Percentiles rank a stretch among this genome's conserved stretches.
Conservation (phyloP, 2,113 vertebrate genomes). For the Junco hyemalis region DNA sequence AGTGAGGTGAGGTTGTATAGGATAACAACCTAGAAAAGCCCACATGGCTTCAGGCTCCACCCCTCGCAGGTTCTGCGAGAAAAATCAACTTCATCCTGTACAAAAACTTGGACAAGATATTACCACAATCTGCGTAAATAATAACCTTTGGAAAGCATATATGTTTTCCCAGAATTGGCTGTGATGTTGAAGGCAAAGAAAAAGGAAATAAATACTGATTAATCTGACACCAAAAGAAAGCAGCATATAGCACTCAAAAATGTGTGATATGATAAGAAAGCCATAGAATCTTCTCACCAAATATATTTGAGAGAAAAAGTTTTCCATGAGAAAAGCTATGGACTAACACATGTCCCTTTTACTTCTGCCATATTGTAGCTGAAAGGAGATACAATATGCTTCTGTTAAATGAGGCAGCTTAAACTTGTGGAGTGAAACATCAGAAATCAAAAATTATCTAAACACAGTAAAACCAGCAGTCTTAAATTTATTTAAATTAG, state of each 20-base stretch:
- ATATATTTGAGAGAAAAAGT: not conserved
- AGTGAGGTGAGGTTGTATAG: not conserved
- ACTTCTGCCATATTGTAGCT: not conserved
- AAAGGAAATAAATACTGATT: not conserved
- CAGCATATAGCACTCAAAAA: not conserved
- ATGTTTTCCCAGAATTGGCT: not conserved
- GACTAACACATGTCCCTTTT: not conserved
- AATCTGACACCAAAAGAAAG: not conserved
- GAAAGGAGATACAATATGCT: not conserved
- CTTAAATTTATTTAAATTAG: not conserved
- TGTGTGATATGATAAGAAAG: not conserved
- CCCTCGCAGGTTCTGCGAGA: not conserved
- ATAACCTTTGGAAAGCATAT: not conserved
- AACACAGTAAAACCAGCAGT: not conserved
- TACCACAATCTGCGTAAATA: not conserved
- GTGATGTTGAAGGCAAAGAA: not conserved
- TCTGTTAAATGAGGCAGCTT: not conserved
- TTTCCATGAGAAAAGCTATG: not conserved
- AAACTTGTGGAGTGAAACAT: not conserved
- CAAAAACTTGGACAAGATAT: not conserved
- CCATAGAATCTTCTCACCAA: not conserved
- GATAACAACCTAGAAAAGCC: not conserved
- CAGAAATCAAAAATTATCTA: not conserved
- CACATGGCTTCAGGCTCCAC: not conserved
- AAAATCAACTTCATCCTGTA: not conserved